Conservation (phyloP, 2,113 vertebrate genomes). For the Dasyornis broadbenti region DNA sequence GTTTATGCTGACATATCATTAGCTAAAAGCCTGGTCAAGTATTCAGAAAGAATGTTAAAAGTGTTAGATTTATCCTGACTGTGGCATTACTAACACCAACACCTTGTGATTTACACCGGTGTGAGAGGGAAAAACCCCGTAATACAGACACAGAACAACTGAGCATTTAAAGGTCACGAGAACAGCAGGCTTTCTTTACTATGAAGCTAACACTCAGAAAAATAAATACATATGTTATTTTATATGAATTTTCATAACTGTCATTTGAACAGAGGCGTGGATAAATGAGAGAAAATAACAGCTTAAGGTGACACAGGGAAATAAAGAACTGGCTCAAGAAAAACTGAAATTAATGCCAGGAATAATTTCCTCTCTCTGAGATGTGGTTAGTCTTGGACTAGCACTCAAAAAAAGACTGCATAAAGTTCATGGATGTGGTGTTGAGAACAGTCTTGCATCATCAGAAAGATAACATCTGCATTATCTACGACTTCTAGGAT, state of each 20-base stretch:
- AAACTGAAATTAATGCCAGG: background rate
- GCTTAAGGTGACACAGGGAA: background rate
- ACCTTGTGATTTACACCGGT: background rate
- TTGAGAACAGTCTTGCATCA: background rate
- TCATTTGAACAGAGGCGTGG: background rate
- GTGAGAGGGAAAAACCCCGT: background rate
- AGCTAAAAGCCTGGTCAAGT: constrained; percentile 20
- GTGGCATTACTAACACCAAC: background rate
- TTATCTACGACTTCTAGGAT: background rate
- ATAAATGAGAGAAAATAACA: background rate
- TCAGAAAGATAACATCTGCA: background rate
- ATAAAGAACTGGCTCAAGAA: background rate
- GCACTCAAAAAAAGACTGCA: background rate
- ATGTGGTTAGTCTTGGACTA: background rate
- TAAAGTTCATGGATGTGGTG: background rate
- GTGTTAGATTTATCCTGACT: background rate
- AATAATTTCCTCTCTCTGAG: background rate
- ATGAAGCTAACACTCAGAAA: background rate
- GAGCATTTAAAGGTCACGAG: background rate
- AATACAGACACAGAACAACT: background rate
- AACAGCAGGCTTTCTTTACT: background rate
- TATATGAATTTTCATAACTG: background rate
- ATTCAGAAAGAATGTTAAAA: background rate
- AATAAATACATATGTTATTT: background rate
- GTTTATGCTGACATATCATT: constrained; percentile 8